Evolutionary conservation across 2,113 vertebrate species (phyloP).

Genomic region (Nannospalax galili): DNA sequence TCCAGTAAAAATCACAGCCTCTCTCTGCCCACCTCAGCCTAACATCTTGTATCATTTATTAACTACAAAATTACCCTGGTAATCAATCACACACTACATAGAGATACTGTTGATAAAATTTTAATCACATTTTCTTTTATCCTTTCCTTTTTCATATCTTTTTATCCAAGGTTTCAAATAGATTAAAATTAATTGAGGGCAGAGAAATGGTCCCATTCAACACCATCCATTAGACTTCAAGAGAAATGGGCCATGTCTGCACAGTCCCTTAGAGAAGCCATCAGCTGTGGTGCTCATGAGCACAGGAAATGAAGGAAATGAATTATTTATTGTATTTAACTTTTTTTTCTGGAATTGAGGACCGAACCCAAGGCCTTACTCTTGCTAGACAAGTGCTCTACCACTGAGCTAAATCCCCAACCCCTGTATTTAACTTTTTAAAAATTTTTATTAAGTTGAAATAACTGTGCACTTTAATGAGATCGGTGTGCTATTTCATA

Average conservation of each 20-base stretch:
- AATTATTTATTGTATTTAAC: not conserved
- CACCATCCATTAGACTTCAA: not conserved
- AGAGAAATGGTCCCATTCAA: not conserved
- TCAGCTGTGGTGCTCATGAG: rapidly evolving
- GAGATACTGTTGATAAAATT: conserved; percentile 45
- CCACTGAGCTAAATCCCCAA: too few relatives aligned
- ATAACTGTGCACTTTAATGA: too few relatives aligned
- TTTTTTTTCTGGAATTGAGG: not conserved
- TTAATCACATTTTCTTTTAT: conserved; percentile 34
- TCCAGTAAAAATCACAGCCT: not conserved
- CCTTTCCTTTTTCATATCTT: conserved; percentile 20
- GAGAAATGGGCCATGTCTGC: not conserved
- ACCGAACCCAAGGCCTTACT: too few relatives aligned
- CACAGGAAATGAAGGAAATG: not conserved
- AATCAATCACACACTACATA: not conserved
- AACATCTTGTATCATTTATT: not conserved
- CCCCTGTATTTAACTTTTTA: not conserved
- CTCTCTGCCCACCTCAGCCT: not conserved
- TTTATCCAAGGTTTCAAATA: not conserved
- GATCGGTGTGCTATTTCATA: not conserved
- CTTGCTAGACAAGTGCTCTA: too few relatives aligned
- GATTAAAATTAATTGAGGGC: conserved; percentile 5
- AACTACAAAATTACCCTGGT: not conserved
- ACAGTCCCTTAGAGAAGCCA: not conserved
- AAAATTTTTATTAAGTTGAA: not conserved